Evolutionary conservation across 1,140 invertebrate genomes (phyloP).

Genomic region (Oncopodura yosiiana): DNA sequence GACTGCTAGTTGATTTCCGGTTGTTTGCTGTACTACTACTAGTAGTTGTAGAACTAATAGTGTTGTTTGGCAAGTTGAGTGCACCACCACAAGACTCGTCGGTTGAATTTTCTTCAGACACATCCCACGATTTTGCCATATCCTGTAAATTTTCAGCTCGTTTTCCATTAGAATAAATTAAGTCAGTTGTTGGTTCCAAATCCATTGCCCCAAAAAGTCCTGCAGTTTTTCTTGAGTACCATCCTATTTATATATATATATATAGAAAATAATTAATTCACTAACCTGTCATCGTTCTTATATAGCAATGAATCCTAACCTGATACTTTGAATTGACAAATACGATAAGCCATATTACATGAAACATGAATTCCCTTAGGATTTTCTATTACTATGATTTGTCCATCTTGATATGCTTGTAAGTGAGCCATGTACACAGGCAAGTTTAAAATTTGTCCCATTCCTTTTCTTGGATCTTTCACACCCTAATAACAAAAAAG

Average conservation of each 20-base stretch:
- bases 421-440: conserved; percentile 25
- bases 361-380: conserved; percentile 15
- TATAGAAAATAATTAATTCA: not conserved
- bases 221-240: conserved; percentile 74
- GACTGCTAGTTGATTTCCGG: not conserved
- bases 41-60: not conserved
- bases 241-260: conserved; percentile 45
- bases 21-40: not conserved
- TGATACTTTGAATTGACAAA: conserved; percentile 30
- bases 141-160: conserved; percentile 41
- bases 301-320: conserved; percentile 14
- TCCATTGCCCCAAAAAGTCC: conserved; percentile 81
- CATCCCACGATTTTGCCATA: conserved; percentile 41
- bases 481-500: conserved; percentile 12
- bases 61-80: conserved; percentile 1
- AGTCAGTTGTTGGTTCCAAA: conserved; percentile 74
- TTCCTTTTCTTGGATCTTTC: conserved; percentile 16
- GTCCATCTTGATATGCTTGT: conserved; percentile 20
- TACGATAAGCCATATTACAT: conserved; percentile 23
- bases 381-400: conserved; percentile 21
- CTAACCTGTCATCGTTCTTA: not conserved
- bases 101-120: conserved; percentile 29
- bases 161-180: conserved; percentile 51
- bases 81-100: not conserved
- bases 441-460: not conserved